Base-by-base conservation (phyloP, 2,797 vertebrate genomes). In the Florisuga fusca region DNA sequence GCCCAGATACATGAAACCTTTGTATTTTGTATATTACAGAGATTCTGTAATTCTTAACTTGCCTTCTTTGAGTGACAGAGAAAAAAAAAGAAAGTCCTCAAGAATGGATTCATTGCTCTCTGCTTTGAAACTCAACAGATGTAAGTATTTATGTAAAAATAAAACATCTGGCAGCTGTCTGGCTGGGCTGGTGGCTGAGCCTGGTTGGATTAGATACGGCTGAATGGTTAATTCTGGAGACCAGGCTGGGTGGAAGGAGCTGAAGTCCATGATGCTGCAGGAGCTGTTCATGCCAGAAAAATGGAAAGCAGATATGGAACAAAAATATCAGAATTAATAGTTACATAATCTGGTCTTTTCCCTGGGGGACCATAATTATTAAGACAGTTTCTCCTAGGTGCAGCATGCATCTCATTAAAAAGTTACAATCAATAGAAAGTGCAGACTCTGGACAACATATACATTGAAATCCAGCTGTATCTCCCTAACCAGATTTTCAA, bases 101-200 rank as follows among this genome's bases (percentile, higher is more conserved):
- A 75, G 62, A 83, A 87, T 36, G 51, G 31, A 36, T 78, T 84
- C 2, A 43, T 46, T 93, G 34, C 19, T 81, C 13, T 89, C 27
- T 84, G 31, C 27, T 89, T 85, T 83, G 57, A 59, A 84, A 75
- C 18, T 63, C 5, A 2, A 85, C 84, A 93, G 58, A 93, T 73
- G 66, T 48, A 74, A 92, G 57, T 72, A 78, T 85, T 83, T 83
- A 61, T 80, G 91, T 83, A 91, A 89, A 86, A 93, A 53, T 62
- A 62, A 93, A 84, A 76, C 88, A 95, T 66, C 62, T 94, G 92
- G 31, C 51, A 85, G 66, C n/a, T 93, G 31, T 4, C 73, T 84
- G 79, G 51, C 85, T 93, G 55, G 82, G 51, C 58, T 88, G 45
- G 22, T 69, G 91, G 73, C 69, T 88, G 73, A 73, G 69, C 20